Evolutionary conservation across 2,888 invertebrate species (phyloP).

Genomic region (Scaptomyza reducta): DNA sequence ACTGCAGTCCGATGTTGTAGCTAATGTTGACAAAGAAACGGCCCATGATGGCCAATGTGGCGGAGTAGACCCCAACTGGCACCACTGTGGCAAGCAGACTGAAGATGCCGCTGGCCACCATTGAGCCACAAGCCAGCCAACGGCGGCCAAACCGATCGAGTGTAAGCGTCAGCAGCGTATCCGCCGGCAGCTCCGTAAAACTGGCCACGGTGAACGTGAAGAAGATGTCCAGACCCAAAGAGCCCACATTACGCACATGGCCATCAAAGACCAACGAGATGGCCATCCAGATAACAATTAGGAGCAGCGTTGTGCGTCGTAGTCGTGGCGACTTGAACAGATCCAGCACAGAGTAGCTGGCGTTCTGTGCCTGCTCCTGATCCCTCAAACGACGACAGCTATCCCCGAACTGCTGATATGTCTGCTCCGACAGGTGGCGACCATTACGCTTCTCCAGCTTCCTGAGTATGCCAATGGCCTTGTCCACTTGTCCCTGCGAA

Average conservation of each 20-base stretch:
- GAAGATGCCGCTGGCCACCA: slow-evolving; percentile 92
- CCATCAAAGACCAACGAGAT: slow-evolving; percentile 94
- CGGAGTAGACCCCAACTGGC: slow-evolving; percentile 90
- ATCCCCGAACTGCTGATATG: slow-evolving; percentile 88
- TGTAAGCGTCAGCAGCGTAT: slow-evolving; percentile 90
- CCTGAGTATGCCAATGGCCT: slow-evolving; percentile 90
- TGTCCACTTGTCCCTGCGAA: slow-evolving; percentile 92
- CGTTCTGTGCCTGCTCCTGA: slow-evolving; percentile 88
- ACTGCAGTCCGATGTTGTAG: slow-evolving; percentile 95
- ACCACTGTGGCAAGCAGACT: slow-evolving; percentile 91
- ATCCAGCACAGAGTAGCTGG: slow-evolving; percentile 91
- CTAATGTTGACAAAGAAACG: slow-evolving; percentile 94
- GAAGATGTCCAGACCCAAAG: slow-evolving; percentile 92
- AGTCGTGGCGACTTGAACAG: slow-evolving; percentile 91
- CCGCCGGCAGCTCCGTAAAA: slow-evolving; percentile 93
- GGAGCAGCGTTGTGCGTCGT: slow-evolving; percentile 89
- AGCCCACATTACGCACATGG: slow-evolving; percentile 94
- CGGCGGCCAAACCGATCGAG: slow-evolving; percentile 91
- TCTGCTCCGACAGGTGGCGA: slow-evolving; percentile 89
- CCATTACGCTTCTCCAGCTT: slow-evolving; percentile 92
- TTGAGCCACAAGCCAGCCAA: slow-evolving; percentile 93
- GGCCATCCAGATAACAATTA: slow-evolving; percentile 95
- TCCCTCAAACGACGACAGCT: slow-evolving; percentile 88
- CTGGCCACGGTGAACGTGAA: slow-evolving; percentile 93
- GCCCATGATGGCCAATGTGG: slow-evolving; percentile 91